Conservation (phyloP, 1,140 invertebrate genomes). For the Cephus cinctus region DNA sequence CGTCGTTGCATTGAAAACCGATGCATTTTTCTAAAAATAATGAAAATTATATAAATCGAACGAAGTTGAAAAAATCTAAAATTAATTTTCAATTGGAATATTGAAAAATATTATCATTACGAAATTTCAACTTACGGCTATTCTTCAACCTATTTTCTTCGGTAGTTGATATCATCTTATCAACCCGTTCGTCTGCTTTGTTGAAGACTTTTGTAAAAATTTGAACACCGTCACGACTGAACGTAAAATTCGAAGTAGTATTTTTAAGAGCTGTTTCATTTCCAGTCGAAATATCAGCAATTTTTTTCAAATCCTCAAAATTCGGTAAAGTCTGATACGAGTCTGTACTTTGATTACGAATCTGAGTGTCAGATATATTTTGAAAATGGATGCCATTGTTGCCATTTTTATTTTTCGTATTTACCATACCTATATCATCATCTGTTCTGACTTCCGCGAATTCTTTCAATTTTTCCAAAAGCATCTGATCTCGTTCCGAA, state of each 20-base stretch:
- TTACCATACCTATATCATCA: too few species aligned
- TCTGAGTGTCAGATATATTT: too few species aligned
- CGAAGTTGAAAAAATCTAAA: background rate
- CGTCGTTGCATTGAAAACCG: conserved; percentile 60
- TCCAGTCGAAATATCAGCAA: conserved; percentile 33
- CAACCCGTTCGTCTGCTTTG: conserved; percentile 50
- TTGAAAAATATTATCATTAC: background rate
- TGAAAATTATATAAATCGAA: background rate
- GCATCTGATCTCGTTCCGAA: conserved; percentile 24
- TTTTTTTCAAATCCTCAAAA: conserved; percentile 41
- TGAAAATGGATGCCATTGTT: too few species aligned
- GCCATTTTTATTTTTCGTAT: too few species aligned
- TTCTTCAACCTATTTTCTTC: conserved; percentile 52
- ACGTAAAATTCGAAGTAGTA: conserved; percentile 50
- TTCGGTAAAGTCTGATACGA: conserved; percentile 17
- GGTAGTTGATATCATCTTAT: conserved; percentile 33
- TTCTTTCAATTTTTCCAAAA: conserved; percentile 38
- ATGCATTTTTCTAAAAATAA: conserved; percentile 32
- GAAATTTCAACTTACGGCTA: background rate
- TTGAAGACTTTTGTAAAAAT: conserved; percentile 67
- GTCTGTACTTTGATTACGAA: too few species aligned
- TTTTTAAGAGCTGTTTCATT: conserved; percentile 29
- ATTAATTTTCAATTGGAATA: conserved; percentile 1
- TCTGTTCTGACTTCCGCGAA: conserved; percentile 30
- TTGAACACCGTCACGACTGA: conserved; percentile 66